A percentile compares a stretch with the other conserved stretches of the same genome.
These are phyloP conservation scores for Platycheirus rosarum DNA, from an alignment of 2,888 invertebrate genomes.

Conservation along the genomic window DNA sequence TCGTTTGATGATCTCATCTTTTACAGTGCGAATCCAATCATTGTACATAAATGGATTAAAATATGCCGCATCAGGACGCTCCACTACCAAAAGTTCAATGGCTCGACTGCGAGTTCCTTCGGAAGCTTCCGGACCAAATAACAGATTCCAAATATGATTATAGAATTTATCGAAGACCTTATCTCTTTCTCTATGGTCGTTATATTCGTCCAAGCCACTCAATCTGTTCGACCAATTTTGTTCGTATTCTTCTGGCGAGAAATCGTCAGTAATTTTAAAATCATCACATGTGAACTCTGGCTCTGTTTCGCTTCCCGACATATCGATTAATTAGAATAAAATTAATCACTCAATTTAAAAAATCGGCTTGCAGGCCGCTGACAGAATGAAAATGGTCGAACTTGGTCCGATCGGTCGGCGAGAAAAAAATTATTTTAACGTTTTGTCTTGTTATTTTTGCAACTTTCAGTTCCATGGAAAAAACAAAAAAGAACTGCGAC, in stretches of 20 bases:
- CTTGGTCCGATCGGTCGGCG: too few species aligned
- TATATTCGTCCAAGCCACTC: not conserved
- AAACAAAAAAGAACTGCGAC: too few species aligned
- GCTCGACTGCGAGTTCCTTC: conserved; percentile 75
- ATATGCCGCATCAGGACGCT: conserved; percentile 82
- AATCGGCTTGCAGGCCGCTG: too few species aligned
- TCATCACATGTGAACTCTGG: conserved; percentile 1
- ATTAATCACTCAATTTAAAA: too few species aligned
- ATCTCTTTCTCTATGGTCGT: conserved; percentile 42
- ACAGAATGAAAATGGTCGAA: too few species aligned
- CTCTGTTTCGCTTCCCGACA: conserved; percentile 16
- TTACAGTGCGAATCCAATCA: conserved; percentile 79
- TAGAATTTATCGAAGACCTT: conserved; percentile 51
- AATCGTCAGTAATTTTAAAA: conserved; percentile 31
- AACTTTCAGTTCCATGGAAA: too few species aligned
- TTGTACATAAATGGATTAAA: conserved; percentile 79
- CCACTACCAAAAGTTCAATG: conserved; percentile 75
- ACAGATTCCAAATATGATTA: conserved; percentile 77
- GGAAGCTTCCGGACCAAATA: conserved; percentile 75
- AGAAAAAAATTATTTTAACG: too few species aligned
- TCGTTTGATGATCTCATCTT: conserved; percentile 77
- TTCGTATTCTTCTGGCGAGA: conserved; percentile 45
- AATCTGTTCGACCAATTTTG: conserved; percentile 41
- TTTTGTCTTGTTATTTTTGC: too few species aligned
- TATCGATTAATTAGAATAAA: too few species aligned